Conservation (phyloP, 2,113 vertebrate species). For the Tamias sibiricus region DNA sequence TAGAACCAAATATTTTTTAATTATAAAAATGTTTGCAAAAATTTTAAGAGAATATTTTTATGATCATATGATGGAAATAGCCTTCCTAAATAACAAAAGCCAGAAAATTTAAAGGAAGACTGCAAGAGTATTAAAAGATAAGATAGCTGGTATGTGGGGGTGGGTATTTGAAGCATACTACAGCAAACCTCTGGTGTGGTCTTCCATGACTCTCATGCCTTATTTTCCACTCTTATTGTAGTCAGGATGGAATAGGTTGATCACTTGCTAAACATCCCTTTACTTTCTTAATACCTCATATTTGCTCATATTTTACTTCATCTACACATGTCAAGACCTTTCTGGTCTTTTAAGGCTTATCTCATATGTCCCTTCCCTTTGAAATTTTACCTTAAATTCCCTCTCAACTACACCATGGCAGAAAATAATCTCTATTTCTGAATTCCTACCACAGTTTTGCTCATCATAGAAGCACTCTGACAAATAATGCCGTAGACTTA, state of each 20-base stretch:
- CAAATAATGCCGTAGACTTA: neutral
- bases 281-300: neutral
- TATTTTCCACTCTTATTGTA: neutral
- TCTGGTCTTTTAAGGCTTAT: neutral
- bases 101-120: neutral
- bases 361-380: neutral
- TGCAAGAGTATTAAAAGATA: neutral
- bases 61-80: neutral
- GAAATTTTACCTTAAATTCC: neutral
- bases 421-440: conserved; percentile 12
- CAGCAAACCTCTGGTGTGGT: neutral
- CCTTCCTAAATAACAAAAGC: conserved; percentile 5
- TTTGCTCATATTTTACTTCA: neutral
- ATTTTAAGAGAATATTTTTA: neutral
- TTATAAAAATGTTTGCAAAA: neutral
- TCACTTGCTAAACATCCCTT: neutral
- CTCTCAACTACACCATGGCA: neutral
- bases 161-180: neutral
- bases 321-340: neutral
- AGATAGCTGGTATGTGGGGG: too few species aligned
- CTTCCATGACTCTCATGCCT: neutral
- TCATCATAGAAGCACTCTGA: neutral
- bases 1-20: neutral
- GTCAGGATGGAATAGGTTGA: neutral
- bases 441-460: neutral